phyloP scores from a whole-genome alignment of 2,888 invertebrate species.

The Callosobruchus maculatus region DNA sequence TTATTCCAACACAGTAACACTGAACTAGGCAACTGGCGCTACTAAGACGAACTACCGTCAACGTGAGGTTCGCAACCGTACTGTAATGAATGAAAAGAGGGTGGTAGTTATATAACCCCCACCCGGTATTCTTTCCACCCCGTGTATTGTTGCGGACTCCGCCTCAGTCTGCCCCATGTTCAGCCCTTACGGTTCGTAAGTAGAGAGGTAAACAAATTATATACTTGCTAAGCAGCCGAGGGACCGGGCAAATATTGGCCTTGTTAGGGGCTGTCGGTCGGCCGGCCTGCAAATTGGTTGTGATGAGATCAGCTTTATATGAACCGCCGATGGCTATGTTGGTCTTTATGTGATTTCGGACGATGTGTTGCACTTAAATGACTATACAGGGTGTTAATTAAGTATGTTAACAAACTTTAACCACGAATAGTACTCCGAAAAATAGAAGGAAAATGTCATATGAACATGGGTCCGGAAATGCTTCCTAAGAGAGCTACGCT shows the following conservation, averaged over 20 bases:
- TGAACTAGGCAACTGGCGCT: background rate
- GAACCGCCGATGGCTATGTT: background rate
- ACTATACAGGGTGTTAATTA: too few species aligned
- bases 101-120: constrained; percentile 38
- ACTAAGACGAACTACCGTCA: background rate
- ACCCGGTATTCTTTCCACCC: constrained; percentile 30
- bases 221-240: constrained; percentile 35
- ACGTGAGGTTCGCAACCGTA: background rate
- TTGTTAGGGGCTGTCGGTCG: background rate
- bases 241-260: constrained; percentile 35
- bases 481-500: too few species aligned
- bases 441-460: too few species aligned
- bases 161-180: constrained; percentile 37
- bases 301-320: background rate
- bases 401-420: too few species aligned
- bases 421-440: too few species aligned
- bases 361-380: too few species aligned
- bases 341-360: too few species aligned
- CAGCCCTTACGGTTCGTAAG: constrained; percentile 30
- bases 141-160: constrained; percentile 39
- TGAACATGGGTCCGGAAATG: too few species aligned
- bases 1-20: background rate
- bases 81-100: background rate
- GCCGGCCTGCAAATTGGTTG: background rate
- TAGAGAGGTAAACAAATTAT: constrained; percentile 41